These are phyloP conservation scores for Nematopogon swammerdamellus DNA, from an alignment of 2,888 invertebrate genomes.

Conservation along the genomic window DNA sequence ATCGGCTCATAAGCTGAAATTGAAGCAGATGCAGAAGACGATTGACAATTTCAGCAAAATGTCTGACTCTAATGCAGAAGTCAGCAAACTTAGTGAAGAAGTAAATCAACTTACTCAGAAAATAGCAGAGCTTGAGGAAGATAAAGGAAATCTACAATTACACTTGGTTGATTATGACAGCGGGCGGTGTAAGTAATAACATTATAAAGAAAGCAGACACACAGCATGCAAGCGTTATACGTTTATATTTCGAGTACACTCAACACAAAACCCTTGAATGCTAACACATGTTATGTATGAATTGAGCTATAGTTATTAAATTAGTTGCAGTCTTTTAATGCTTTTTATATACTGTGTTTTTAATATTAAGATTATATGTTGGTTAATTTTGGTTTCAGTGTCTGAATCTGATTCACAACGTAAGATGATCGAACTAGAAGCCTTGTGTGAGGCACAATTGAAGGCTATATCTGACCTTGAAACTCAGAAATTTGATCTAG, in stretches of 20 bases:
- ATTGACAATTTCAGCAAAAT: slow-evolving; percentile 64
- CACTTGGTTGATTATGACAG: slow-evolving; percentile 79
- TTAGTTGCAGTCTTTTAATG: neutral
- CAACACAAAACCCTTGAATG: no score
- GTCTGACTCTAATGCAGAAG: slow-evolving; percentile 65
- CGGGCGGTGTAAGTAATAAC: slow-evolving; percentile 61
- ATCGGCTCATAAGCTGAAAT: slow-evolving; percentile 66
- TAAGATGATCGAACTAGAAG: slow-evolving; percentile 45
- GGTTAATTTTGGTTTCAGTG: slow-evolving; percentile 30
- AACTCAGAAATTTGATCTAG: slow-evolving; percentile 65
- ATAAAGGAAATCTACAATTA: slow-evolving; percentile 87
- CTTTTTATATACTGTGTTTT: no score
- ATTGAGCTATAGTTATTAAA: no score
- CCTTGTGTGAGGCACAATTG: slow-evolving; percentile 50
- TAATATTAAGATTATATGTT: slow-evolving; percentile 1
- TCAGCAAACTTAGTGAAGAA: slow-evolving; percentile 61
- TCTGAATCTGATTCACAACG: slow-evolving; percentile 50
- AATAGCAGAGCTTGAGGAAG: slow-evolving; percentile 83
- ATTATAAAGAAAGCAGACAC: no score
- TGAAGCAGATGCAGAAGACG: slow-evolving; percentile 75
- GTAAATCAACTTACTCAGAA: slow-evolving; percentile 65
- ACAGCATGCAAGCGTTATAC: no score
- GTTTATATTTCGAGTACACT: no score
- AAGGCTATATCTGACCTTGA: slow-evolving; percentile 60
- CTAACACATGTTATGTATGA: no score